Evolutionary conservation across 2,113 vertebrate genomes (phyloP).

Genomic region (Poeciliopsis occidentalis): DNA sequence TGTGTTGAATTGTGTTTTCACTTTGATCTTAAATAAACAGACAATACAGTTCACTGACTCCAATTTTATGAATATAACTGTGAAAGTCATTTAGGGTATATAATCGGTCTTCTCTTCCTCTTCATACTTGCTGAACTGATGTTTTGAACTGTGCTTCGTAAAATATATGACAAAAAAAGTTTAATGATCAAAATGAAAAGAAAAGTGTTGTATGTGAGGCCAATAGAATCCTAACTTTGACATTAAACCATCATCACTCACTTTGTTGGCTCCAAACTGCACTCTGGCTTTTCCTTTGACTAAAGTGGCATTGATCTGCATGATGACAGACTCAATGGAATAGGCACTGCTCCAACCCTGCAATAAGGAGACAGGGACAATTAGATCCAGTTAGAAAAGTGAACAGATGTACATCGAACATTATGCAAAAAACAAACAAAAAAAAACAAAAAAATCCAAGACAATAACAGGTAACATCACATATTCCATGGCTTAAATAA

Average conservation of each 20-base stretch:
- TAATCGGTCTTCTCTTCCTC: background rate
- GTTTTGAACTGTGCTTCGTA: background rate
- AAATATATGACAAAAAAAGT: background rate
- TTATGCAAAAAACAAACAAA: background rate
- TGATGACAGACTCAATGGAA: slow-evolving; percentile 99
- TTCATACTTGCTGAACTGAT: background rate
- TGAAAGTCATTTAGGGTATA: background rate
- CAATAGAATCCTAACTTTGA: slow-evolving; percentile 8
- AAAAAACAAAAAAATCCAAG: no score
- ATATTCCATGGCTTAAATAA: background rate
- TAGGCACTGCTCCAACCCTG: slow-evolving; percentile 99
- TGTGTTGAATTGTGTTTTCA: background rate
- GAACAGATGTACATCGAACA: background rate
- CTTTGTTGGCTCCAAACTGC: slow-evolving; percentile 99
- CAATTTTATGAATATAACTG: background rate
- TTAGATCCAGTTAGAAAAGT: background rate
- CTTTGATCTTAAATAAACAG: background rate
- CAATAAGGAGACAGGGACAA: slow-evolving; percentile 25
- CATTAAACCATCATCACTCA: slow-evolving; percentile 66
- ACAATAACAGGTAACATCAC: background rate
- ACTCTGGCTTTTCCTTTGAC: slow-evolving; percentile 99
- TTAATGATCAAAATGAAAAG: background rate
- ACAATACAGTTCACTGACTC: background rate
- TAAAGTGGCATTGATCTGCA: slow-evolving; percentile 99
- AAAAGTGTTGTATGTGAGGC: background rate